Percentiles rank a stretch among this genome's conserved stretches.
phyloP scores from a whole-genome alignment of 1,140 invertebrate species.

The Lerema accius region DNA sequence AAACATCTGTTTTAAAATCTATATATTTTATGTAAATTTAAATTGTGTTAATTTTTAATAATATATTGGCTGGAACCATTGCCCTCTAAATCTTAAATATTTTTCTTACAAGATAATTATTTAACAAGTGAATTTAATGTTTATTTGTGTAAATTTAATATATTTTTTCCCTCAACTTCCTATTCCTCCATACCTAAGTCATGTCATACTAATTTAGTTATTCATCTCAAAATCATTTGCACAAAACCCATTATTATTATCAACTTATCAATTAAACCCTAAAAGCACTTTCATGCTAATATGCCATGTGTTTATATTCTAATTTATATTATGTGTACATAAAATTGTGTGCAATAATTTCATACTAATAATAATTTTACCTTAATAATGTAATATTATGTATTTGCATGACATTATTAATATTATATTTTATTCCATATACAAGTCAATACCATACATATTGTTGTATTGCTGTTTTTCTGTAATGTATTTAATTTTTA shows the following conservation, averaged over 20 bases:
- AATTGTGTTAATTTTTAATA: slow-evolving; percentile 8
- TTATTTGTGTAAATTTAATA: not conserved
- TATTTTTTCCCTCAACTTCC: not conserved
- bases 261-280: not conserved
- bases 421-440: slow-evolving; percentile 7
- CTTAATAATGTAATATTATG: not conserved
- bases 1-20: not conserved
- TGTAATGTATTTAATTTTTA: no score
- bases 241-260: slow-evolving; percentile 1
- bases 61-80: slow-evolving; percentile 36
- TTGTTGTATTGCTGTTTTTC: slow-evolving; percentile 6
- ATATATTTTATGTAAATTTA: slow-evolving; percentile 4
- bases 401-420: not conserved
- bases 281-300: not conserved
- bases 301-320: not conserved
- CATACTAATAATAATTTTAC: not conserved
- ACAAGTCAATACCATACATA: slow-evolving; percentile 4
- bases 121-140: not conserved
- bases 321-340: not conserved
- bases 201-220: slow-evolving; percentile 3
- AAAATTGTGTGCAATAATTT: not conserved
- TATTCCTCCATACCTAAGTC: not conserved
- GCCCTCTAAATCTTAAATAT: slow-evolving; percentile 26
- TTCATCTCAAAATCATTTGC: slow-evolving; percentile 7
- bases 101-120: slow-evolving; percentile 12